These are phyloP conservation scores for Luperina nickerlii DNA, from an alignment of 2,888 invertebrate species.

Conservation along the genomic window DNA sequence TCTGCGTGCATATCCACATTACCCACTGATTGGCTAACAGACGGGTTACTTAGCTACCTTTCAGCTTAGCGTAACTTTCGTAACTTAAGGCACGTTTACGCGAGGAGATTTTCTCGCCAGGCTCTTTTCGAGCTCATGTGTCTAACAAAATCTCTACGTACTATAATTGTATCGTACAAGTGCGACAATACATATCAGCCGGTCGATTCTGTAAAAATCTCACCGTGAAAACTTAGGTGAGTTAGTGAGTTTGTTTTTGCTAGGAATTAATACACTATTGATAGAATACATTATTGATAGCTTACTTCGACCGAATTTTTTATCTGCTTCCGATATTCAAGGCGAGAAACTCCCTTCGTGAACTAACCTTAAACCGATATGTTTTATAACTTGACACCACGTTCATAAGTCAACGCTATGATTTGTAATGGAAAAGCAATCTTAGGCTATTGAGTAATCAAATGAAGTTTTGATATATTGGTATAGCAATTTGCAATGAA, in stretches of 20 bases:
- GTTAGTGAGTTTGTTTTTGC: too few species aligned
- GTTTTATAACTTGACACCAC: constrained; percentile 7
- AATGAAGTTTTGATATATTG: constrained; percentile 3
- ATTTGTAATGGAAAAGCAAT: constrained; percentile 22
- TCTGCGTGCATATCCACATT: constrained; percentile 10
- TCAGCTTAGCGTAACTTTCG: constrained; percentile 2
- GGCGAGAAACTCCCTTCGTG: neutral
- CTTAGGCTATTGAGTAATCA: constrained; percentile 2
- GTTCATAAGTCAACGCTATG: constrained; percentile 10
- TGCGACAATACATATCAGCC: too few species aligned
- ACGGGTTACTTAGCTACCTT: constrained; percentile 12
- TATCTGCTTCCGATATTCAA: neutral
- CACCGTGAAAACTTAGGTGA: too few species aligned
- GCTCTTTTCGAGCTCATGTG: neutral
- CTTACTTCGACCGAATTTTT: neutral
- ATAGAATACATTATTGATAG: too few species aligned
- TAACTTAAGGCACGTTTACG: constrained; percentile 8
- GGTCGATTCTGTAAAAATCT: too few species aligned
- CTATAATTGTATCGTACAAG: too few species aligned
- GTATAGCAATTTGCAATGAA: neutral
- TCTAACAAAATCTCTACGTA: neutral
- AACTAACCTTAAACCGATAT: neutral
- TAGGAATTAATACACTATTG: too few species aligned
- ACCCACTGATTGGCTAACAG: neutral
- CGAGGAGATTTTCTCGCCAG: neutral